A percentile compares a stretch with the other conserved stretches of the same genome.
Conservation (phyloP, 2,888 invertebrate species). For the Agonum fuliginosum region DNA sequence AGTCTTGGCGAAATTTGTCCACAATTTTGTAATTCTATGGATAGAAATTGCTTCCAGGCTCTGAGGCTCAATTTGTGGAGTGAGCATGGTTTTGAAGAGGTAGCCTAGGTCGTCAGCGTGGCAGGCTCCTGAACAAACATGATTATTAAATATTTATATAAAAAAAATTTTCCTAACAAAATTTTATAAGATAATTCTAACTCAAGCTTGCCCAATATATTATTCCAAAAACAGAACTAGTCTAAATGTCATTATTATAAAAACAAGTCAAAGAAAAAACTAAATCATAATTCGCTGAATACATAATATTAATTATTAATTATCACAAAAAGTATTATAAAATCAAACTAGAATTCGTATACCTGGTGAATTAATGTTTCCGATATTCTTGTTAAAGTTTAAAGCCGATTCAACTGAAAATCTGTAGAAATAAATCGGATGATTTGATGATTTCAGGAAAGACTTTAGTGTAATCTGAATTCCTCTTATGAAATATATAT, state of each 20-base stretch:
- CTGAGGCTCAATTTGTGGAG: slow-evolving; percentile 61
- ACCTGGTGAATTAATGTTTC: slow-evolving; percentile 62
- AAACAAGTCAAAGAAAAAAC: background rate
- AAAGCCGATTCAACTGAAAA: slow-evolving; percentile 63
- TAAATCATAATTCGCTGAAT: too few species aligned
- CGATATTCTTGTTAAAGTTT: slow-evolving; percentile 62
- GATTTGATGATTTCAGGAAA: slow-evolving; percentile 55
- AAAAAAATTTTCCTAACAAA: background rate
- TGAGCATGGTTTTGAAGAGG: slow-evolving; percentile 64
- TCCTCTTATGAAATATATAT: slow-evolving; percentile 63
- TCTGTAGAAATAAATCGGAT: slow-evolving; percentile 65
- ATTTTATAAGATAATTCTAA: too few species aligned
- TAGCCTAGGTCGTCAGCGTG: slow-evolving; percentile 67
- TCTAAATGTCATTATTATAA: too few species aligned
- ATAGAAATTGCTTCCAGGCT: slow-evolving; percentile 63
- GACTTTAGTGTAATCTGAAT: slow-evolving; percentile 62
- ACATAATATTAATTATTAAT: too few species aligned
- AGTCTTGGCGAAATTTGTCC: slow-evolving; percentile 67
- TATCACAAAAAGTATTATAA: background rate
- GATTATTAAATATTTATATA: background rate
- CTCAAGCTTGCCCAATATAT: too few species aligned
- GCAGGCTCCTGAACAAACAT: slow-evolving; percentile 63
- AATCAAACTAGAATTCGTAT: slow-evolving; percentile 43
- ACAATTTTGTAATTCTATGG: slow-evolving; percentile 64
- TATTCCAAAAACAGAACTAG: too few species aligned